Evolutionary conservation across 1,140 invertebrate species (phyloP).

Genomic region (Sesamia nonagrioides): DNA sequence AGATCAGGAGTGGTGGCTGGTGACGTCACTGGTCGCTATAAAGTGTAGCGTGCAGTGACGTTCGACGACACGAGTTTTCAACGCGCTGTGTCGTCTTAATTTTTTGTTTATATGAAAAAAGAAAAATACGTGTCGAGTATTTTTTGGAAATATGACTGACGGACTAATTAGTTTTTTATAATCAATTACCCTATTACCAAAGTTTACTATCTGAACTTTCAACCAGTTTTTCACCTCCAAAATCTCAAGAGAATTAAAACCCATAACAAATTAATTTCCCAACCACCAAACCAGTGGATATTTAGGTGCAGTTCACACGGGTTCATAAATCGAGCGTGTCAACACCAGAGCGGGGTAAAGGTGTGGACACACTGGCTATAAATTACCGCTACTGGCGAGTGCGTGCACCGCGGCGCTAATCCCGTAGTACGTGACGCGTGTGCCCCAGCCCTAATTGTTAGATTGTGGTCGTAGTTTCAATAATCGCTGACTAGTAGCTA

Average conservation of each 20-base stretch:
- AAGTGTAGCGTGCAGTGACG: no score
- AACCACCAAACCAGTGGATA: constrained; percentile 17
- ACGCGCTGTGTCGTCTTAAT: no score
- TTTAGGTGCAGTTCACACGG: constrained; percentile 55
- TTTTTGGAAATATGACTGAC: no score
- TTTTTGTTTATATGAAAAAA: no score
- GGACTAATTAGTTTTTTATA: no score
- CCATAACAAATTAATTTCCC: constrained; percentile 18
- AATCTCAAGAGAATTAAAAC: background rate
- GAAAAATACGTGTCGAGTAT: no score
- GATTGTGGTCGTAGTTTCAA: constrained; percentile 47
- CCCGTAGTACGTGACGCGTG: constrained; percentile 41
- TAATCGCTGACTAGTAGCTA: constrained; percentile 18
- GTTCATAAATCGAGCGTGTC: constrained; percentile 67
- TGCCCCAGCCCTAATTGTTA: constrained; percentile 41
- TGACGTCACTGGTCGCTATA: no score
- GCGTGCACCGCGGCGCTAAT: constrained; percentile 47
- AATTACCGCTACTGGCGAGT: constrained; percentile 55
- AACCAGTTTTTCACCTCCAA: background rate
- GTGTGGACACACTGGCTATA: constrained; percentile 66
- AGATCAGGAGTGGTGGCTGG: no score
- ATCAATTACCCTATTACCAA: no score
- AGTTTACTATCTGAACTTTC: background rate
- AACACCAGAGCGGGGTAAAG: constrained; percentile 62
- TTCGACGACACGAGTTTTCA: no score